Percentiles rank a stretch among this genome's conserved stretches.
phyloP scores from a whole-genome alignment of 2,888 invertebrate species.

The Crepidodera aurea region DNA sequence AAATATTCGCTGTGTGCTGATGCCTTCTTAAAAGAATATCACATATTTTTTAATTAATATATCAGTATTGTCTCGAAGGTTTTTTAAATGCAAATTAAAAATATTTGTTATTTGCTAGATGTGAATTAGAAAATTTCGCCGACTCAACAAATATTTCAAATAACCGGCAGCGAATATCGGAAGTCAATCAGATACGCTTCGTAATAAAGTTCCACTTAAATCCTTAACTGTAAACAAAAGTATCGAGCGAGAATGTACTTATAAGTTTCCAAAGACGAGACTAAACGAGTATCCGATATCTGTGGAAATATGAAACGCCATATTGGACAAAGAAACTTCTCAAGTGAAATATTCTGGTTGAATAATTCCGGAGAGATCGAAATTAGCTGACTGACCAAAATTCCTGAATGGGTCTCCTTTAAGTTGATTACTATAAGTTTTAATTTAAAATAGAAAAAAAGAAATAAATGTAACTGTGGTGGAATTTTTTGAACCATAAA shows the following conservation, averaged over 20 bases:
- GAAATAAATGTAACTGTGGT: too few species aligned
- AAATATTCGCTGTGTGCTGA: too few species aligned
- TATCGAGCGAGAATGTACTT: conserved; percentile 28
- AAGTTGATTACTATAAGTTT: not conserved
- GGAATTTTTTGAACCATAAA: too few species aligned
- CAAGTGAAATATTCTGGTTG: conserved; percentile 20
- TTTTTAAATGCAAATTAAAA: too few species aligned
- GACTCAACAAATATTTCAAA: not conserved
- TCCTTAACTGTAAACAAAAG: conserved; percentile 26
- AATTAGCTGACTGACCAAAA: conserved; percentile 21
- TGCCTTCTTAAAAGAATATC: too few species aligned
- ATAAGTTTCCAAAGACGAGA: conserved; percentile 32
- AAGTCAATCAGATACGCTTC: conserved; percentile 11
- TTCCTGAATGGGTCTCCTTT: not conserved
- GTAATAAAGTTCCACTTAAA: conserved; percentile 28
- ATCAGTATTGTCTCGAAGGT: too few species aligned
- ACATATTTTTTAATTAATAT: too few species aligned
- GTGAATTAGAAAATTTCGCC: not conserved
- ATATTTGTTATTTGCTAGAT: too few species aligned
- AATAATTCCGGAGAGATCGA: conserved; percentile 11
- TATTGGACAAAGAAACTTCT: conserved; percentile 31
- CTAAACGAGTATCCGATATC: conserved; percentile 32
- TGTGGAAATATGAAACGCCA: conserved; percentile 31
- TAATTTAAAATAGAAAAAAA: too few species aligned
- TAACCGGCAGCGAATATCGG: not conserved